phyloP scores from a whole-genome alignment of 2,797 vertebrate genomes.

The Myotis vivesi region DNA sequence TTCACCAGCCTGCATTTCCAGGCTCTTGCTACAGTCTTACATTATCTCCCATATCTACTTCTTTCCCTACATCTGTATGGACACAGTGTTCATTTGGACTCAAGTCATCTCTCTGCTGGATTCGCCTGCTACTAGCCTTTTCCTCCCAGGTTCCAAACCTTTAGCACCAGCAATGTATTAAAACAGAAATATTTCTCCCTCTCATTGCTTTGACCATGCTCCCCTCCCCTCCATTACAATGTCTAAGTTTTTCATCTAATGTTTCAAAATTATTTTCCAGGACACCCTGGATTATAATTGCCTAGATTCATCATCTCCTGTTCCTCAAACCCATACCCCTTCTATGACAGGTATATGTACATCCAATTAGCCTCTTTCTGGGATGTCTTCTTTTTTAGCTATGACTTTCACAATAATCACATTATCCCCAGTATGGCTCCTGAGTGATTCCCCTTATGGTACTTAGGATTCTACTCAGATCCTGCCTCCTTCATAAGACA shows the following conservation, averaged over 20 bases:
- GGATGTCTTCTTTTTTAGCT: neutral
- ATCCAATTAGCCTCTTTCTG: neutral
- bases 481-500: neutral
- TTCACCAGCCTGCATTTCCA: neutral
- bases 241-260: neutral
- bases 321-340: neutral
- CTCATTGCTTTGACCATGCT: neutral
- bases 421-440: neutral
- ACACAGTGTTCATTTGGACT: neutral
- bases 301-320: neutral
- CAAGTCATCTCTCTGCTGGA: neutral
- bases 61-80: neutral
- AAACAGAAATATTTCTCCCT: neutral
- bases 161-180: neutral
- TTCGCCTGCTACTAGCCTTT: neutral
- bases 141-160: neutral
- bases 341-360: neutral
- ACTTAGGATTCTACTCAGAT: neutral
- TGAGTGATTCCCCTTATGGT: neutral
- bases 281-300: neutral
- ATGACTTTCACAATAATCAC: neutral
- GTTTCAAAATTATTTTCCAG: constrained; percentile 43
- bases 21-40: neutral
- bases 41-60: neutral
- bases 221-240: neutral